phyloP scores from a whole-genome alignment of 2,113 vertebrate genomes.

The Mohoua ochrocephala region DNA sequence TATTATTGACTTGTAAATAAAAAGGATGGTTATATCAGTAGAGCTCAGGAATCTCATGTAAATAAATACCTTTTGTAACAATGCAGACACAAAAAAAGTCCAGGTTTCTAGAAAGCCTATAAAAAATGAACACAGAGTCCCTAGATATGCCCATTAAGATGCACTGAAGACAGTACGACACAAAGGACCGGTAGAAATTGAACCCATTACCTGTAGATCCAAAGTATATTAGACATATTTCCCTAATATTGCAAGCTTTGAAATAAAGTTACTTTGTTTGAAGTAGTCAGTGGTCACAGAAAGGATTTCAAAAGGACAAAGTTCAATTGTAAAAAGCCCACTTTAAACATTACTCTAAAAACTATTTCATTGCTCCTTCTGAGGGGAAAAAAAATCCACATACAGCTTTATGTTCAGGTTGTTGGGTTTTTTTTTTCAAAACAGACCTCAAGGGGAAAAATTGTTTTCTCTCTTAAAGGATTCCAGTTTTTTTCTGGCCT shows the following conservation, averaged over 20 bases:
- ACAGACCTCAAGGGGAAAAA: neutral
- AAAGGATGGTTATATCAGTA: neutral
- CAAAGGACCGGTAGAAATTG: neutral
- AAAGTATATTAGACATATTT: neutral
- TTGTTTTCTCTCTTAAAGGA: neutral
- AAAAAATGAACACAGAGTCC: neutral
- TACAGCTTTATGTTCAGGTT: neutral
- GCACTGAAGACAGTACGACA: neutral
- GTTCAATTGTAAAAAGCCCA: neutral
- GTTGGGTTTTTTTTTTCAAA: neutral
- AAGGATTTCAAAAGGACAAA: neutral
- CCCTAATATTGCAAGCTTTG: neutral
- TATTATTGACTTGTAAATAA: neutral
- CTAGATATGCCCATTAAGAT: neutral
- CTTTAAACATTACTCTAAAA: neutral
- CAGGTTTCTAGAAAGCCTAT: neutral
- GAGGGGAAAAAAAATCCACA: neutral
- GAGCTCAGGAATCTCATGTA: neutral
- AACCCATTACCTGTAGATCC: neutral
- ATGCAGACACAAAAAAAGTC: neutral
- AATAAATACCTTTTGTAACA: neutral
- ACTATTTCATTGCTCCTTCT: neutral
- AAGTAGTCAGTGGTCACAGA: neutral
- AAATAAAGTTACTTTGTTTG: neutral
- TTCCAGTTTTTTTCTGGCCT: neutral